Evolutionary conservation across 2,888 invertebrate species (phyloP), one percentile per base, ranked within the genome.

Genomic region (Rotaria sp.): DNA sequence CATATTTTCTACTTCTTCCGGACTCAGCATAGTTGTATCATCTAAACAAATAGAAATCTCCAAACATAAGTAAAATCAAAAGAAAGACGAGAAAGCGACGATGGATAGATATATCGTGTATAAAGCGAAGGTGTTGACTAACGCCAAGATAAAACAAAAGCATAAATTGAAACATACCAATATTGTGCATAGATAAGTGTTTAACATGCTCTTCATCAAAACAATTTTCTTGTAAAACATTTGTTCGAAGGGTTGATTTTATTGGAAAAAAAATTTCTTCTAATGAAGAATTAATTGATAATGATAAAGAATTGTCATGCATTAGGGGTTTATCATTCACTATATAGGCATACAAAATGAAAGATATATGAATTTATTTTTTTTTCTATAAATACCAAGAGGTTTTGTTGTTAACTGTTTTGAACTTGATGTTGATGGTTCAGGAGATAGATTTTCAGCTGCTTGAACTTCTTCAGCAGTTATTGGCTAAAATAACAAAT

Each of bases 391-490:
- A 26, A 30, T 59, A 59, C 57, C 57, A 15, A 11, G 13, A 13
- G 13, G n/a, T 59, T 11, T 15, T 13, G 30, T 15, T 30, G 3
- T n/a, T 59, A 7, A 21, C 30, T 59, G 57, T 59, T 59, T 59
- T n/a, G 57, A 59, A 59, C 13, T 59, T 15, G 57, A 8, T 74
- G 38, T 24, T 74, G 41, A 35, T 74, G 74, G 18, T 5, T 74
- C 74, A 74, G 74, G 8, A 35, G 74, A 74, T 30, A 38, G 15
- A 74, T 74, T 13, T 7, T 74, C 38, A 38, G 38, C 74, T 38
- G 74, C 74, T 38, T 30, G 74, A 24, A 74, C 74, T 74, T 74
- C 74, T 74, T 74, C 74, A 8, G 74, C 74, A 8, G 74, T 74
- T 74, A 74, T 41, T 38, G 74, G 74, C 74, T 74, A 38, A n/a